These are phyloP conservation scores for Masnerella sp. DNA, from an alignment of 2,888 invertebrate genomes.

Conservation along the genomic window DNA sequence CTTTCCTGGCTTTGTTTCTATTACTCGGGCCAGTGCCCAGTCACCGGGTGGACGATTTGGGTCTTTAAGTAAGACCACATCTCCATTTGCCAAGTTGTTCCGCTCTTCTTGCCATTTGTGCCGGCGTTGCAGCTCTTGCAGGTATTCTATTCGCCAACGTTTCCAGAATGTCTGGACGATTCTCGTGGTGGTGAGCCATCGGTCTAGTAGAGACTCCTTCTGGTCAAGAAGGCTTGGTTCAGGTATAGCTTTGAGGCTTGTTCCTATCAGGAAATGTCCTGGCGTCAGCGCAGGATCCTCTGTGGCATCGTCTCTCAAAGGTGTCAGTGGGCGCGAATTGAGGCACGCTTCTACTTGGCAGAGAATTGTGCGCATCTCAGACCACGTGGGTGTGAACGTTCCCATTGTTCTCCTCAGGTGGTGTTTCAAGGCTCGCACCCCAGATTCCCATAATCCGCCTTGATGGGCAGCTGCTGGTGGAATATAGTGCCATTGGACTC, in stretches of 20 bases:
- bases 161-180: background rate
- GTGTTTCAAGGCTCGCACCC: background rate
- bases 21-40: background rate
- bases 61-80: background rate
- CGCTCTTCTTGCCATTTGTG: background rate
- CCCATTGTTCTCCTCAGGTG: background rate
- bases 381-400: background rate
- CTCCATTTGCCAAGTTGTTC: background rate
- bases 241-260: background rate
- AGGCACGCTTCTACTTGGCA: background rate
- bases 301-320: background rate
- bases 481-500: background rate
- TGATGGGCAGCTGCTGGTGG: background rate
- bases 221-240: background rate
- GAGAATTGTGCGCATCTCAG: background rate
- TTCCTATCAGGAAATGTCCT: background rate
- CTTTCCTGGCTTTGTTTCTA: background rate
- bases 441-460: background rate
- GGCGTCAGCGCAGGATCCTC: background rate
- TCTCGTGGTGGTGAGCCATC: background rate
- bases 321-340: background rate
- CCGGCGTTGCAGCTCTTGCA: background rate
- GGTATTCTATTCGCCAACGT: background rate
- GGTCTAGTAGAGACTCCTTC: background rate
- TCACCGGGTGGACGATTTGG: background rate